A percentile compares a stretch with the other conserved stretches of the same genome.
phyloP scores from a whole-genome alignment of 2,888 invertebrate species.

The Strigamia transsilvanica region DNA sequence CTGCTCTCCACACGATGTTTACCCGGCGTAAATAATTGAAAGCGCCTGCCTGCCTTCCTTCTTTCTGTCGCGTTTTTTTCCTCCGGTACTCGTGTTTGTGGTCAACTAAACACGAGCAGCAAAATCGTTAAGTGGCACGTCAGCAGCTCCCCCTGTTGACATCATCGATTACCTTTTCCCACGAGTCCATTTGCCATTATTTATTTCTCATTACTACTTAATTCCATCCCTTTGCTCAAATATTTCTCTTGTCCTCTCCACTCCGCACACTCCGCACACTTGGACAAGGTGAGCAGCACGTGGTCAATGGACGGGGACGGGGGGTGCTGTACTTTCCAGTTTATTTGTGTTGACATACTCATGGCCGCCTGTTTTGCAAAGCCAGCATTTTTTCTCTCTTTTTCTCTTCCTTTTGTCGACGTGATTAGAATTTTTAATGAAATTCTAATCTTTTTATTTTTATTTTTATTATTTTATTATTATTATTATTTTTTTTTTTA shows the following conservation, averaged over 20 bases:
- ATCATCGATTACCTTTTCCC: constrained; percentile 15
- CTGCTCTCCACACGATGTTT: constrained; percentile 27
- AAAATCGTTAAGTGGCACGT: constrained; percentile 42
- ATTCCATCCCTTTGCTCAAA: neutral
- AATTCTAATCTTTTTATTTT: neutral
- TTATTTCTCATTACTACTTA: constrained; percentile 41
- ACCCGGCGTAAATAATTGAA: constrained; percentile 32
- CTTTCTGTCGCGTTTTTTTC: neutral
- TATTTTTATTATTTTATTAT: no score
- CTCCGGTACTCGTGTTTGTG: constrained; percentile 17
- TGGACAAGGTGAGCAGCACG: no score
- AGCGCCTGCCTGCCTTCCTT: neutral
- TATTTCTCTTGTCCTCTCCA: neutral
- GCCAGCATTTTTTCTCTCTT: neutral
- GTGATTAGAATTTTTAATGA: constrained; percentile 9
- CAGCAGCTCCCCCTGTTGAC: constrained; percentile 40
- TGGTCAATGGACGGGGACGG: neutral
- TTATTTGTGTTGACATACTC: neutral
- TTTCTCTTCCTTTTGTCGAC: neutral
- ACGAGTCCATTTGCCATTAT: constrained; percentile 32
- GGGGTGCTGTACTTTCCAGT: neutral
- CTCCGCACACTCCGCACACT: no score
- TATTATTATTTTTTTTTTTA: neutral
- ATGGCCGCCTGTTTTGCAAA: neutral
- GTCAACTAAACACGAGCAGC: constrained; percentile 38